Percentiles rank a stretch among this genome's conserved stretches.
Evolutionary conservation across 1,140 invertebrate species (phyloP).

Genomic region (Sinella curviseta): DNA sequence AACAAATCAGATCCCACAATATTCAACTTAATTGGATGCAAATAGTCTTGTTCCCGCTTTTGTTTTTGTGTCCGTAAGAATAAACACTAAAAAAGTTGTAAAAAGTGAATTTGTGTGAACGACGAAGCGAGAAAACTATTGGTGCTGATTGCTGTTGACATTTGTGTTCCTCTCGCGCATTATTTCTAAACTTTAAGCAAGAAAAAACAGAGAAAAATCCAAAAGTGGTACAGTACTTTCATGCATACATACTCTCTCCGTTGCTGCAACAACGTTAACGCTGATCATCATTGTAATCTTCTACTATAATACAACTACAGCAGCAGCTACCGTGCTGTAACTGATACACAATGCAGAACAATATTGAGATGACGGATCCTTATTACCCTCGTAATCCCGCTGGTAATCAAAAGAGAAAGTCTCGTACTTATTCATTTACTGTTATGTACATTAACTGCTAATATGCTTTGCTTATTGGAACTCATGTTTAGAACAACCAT

Average conservation of each 20-base stretch:
- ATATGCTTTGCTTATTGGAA: no score
- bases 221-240: no score
- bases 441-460: no score
- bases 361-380: conserved; percentile 40
- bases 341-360: conserved; percentile 3
- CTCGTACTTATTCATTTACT: no score
- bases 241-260: no score
- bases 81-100: not conserved
- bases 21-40: not conserved
- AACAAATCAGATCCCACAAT: not conserved
- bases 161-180: not conserved
- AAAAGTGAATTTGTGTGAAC: no score
- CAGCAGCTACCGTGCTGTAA: not conserved
- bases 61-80: not conserved
- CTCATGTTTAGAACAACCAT: no score
- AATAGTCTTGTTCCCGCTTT: not conserved
- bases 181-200: not conserved
- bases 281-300: not conserved
- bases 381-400: conserved; percentile 44
- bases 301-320: not conserved
- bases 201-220: no score
- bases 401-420: conserved; percentile 32
- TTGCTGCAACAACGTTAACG: not conserved
- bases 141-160: not conserved
- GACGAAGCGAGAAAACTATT: not conserved